A percentile compares a stretch with the other conserved stretches of the same genome.
phyloP scores from a whole-genome alignment of 2,888 invertebrate species.

The Aphidoletes aphidimyza region DNA sequence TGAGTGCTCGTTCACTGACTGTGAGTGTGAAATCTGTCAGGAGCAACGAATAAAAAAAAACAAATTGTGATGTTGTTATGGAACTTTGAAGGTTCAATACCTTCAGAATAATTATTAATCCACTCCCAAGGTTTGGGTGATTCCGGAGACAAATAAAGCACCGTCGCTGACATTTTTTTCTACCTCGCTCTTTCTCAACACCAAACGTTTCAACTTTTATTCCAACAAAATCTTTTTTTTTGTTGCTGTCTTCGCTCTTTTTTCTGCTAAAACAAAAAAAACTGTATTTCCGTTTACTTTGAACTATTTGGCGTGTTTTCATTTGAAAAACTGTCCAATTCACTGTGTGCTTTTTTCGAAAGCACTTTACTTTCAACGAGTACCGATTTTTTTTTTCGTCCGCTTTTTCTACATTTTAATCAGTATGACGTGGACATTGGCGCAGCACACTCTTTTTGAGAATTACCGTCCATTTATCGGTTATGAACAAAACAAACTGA shows the following conservation, averaged over 20 bases:
- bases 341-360: background rate
- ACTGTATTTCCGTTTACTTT: background rate
- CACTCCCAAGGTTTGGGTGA: slow-evolving; percentile 9
- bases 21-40: too few relatives aligned
- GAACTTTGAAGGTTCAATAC: slow-evolving; percentile 25
- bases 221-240: slow-evolving; percentile 1
- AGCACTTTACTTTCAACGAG: background rate
- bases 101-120: background rate
- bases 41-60: too few relatives aligned
- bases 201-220: background rate
- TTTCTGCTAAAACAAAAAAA: background rate
- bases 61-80: too few relatives aligned
- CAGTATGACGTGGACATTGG: background rate
- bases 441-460: background rate
- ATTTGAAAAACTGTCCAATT: background rate
- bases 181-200: background rate
- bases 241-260: too few relatives aligned
- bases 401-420: background rate
- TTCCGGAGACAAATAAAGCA: slow-evolving; percentile 32
- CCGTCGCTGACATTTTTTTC: slow-evolving; percentile 45
- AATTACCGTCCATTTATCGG: slow-evolving; percentile 43
- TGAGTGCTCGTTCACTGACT: too few relatives aligned
- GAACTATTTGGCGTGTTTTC: background rate
- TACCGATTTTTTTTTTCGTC: background rate
- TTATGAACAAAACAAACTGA: slow-evolving; percentile 37